Evolutionary conservation across 2,113 vertebrate species (phyloP), one percentile per base, ranked within the genome.

Genomic region (Euleptes europaea): DNA sequence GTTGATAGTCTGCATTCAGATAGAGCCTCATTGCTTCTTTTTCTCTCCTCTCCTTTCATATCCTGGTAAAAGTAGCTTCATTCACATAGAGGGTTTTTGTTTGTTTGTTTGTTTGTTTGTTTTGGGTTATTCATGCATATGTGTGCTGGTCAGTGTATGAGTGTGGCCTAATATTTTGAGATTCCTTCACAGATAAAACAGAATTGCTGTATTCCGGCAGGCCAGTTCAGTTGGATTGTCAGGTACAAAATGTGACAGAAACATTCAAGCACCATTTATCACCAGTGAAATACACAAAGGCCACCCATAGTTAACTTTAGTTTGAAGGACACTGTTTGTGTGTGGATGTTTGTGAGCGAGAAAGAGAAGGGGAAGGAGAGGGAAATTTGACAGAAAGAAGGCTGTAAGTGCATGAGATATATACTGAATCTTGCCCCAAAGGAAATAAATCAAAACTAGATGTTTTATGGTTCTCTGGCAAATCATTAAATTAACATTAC

Each of bases 371-470:
- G 44, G 35, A 75, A 84, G 8, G 2, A 80, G 21, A 76, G 60
- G 83, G 1, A 78, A 78, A 26, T 54, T 15, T 19, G 26, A 74
- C 42, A 71, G 85, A 84, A 28, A 75, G n/a, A 31, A 3, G 31
- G 86, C 3, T 21, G 5, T 33, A 33, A 15, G 51, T 49, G 65
- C 49, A 5, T 44, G 28, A 35, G 65, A 92, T 26, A n/a, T 83
- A 57, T 26, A 82, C 71, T 87, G 80, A 86, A 80, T 60, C 82
- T 71, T 13, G 28, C 33, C 76, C 80, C 76, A 88, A 89, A 90
- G 21, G 26, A 93, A 88, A 87, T 70, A 92, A 87, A 88, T 85
- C 0, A 89, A 91, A 85, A 86, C 17, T 65, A 80, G 33, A 80
- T 86, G 90, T 87, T 89, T 90, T 78, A 38, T 87, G 1, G 11